Evolutionary conservation across 2,888 invertebrate genomes (phyloP), one percentile per base, ranked within the genome.

Genomic region (Nomada lathburiana): DNA sequence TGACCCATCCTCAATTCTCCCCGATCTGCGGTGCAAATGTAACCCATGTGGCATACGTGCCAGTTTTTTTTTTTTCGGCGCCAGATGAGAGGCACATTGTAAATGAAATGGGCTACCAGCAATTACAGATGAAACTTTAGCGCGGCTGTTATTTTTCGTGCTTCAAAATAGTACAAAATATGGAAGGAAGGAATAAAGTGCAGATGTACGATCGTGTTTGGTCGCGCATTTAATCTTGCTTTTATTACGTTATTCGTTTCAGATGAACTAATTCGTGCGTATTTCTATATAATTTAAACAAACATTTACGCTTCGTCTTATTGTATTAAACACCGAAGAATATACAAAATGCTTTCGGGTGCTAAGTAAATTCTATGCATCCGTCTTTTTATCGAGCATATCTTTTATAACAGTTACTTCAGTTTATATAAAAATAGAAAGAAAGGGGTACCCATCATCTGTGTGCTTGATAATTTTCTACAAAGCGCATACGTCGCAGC

Each of bases 51-150:
- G 80, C 81, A 63, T 85, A 62, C 70, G 77, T 71, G 69, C 70
- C 74, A 76, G 83, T 83, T 85, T 80, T 87, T 78, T 87, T 78
- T 74, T 76, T 78, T 74, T 76, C 59, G 74, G 77, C 81, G 63
- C 77, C 83, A 64, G 76, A 76, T 50, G 77, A 86, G 81, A 82
- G 70, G 63, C 75, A 82, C 76, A 67, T 71, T 76, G 71, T 75
- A 78, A 83, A 83, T 83, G 78, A 72, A 74, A 82, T 78, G 83
- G 72, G 76, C 69, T 77, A 53, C 77, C 70, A 55, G 82, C 67
- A 62, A 74, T 74, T 71, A 73, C 69, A 69, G 65, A 67, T 69
- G 82, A 69, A 82, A 77, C 77, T 72, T 80, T 80, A n/a, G 20
- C 29, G 26, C 42, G n/a, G n/a, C 3, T 72, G 13, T 52, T 52